Evolutionary conservation across 2,888 invertebrate genomes (phyloP), one percentile per base, ranked within the genome.

Genomic region (Serripes groenlandicus): DNA sequence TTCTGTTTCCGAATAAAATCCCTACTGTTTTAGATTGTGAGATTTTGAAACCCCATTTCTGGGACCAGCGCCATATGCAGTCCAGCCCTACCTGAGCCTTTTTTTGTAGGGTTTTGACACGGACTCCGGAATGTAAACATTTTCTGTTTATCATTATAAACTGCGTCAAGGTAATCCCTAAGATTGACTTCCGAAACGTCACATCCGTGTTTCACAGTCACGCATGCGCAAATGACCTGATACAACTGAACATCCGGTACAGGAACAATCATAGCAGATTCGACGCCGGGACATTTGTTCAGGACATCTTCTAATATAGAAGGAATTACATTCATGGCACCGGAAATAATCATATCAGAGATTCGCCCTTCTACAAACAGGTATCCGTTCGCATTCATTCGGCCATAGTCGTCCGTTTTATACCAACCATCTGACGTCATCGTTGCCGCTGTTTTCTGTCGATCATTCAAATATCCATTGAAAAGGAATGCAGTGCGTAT

Each of bases 161-260:
- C 18, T 7, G 18, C 11, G 7, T 42, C 42, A 7, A 42, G 7
- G 52, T 52, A 52, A 52, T 52, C 52, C n/a, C 3, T n/a, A 52
- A 52, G 52, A 21, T 52, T 23, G 3, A n/a, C 5, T 52, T 52
- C 18, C 18, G 52, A n/a, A 3, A 52, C 52, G 5, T 7, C 18
- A 52, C 23, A 52, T 62, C 81, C 87, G 3, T 30, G 42, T 28
- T 81, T 58, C 18, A 75, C 32, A 28, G 81, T 62, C 9, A 87
- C 83, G 78, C 87, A 87, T 77, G 87, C 87, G 82, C 87, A 87
- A n/a, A 87, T 49, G 23, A 75, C 82, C 37, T 87, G 87, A 60
- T 78, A 85, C 7, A 72, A 60, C 9, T 71, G 72, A n/a, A 75
- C 77, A 69, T 87, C 79, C 18, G 87, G 75, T 21, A 87, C 70